Evolutionary conservation across 1,140 invertebrate genomes (phyloP).

Genomic region (Diachasma alloeum): DNA sequence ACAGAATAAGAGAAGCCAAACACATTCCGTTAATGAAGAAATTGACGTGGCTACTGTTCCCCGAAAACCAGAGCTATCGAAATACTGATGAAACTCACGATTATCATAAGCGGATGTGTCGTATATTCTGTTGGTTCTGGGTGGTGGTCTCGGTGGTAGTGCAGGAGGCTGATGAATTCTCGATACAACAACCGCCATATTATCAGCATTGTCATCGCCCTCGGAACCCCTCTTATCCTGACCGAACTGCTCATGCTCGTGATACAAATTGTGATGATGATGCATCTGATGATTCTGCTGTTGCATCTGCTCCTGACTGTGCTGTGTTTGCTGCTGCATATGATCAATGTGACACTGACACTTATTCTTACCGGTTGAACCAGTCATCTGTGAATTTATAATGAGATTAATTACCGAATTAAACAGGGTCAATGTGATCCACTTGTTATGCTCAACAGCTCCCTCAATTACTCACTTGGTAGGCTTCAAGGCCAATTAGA

Average conservation of each 20-base stretch:
- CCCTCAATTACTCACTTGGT: slow-evolving; percentile 44
- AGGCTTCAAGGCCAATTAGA: slow-evolving; percentile 51
- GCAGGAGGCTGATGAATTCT: slow-evolving; percentile 61
- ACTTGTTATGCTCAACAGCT: not conserved
- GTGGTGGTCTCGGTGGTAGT: slow-evolving; percentile 58
- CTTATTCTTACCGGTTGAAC: slow-evolving; percentile 53
- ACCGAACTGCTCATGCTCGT: slow-evolving; percentile 44
- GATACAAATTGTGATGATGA: slow-evolving; percentile 30
- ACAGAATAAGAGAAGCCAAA: too few species aligned
- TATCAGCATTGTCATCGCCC: slow-evolving; percentile 49
- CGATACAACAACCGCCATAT: slow-evolving; percentile 46
- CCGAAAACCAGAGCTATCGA: not conserved
- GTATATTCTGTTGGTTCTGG: slow-evolving; percentile 55
- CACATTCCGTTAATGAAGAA: not conserved
- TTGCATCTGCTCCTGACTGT: slow-evolving; percentile 25
- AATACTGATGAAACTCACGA: slow-evolving; percentile 44
- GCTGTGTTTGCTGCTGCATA: slow-evolving; percentile 26
- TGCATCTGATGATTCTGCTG: slow-evolving; percentile 30
- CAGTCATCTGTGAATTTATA: slow-evolving; percentile 43
- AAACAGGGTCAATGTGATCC: not conserved
- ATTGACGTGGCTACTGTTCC: not conserved
- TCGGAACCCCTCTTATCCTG: slow-evolving; percentile 43
- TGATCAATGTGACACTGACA: slow-evolving; percentile 57
- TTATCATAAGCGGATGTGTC: slow-evolving; percentile 50
- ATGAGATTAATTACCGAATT: not conserved